Conservation (phyloP, 2,797 vertebrate species). For the Sebastes taczanowskii region DNA sequence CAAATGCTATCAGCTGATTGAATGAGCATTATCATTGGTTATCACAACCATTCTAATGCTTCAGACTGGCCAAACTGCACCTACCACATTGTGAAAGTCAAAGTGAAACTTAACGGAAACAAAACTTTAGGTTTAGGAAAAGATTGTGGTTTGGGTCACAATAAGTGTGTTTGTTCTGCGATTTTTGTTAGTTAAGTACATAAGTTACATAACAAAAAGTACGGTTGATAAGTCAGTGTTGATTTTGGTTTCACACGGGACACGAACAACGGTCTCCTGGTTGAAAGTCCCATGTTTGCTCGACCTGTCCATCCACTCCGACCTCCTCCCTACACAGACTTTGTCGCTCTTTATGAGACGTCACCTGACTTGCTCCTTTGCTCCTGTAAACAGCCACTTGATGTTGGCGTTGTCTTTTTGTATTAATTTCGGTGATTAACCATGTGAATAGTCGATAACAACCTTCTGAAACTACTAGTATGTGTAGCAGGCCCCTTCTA, state of each 20-base stretch:
- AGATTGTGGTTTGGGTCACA: background rate
- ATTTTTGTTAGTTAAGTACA: too few relatives aligned
- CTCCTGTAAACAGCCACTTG: background rate
- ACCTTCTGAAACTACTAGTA: background rate
- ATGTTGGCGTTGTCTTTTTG: background rate
- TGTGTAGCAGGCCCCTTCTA: background rate
- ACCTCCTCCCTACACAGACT: background rate
- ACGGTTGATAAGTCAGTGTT: too few relatives aligned
- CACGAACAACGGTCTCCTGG: background rate
- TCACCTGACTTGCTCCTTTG: background rate
- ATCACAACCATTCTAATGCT: background rate
- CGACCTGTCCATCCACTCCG: fast-evolving
- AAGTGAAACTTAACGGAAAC: background rate
- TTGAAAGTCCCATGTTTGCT: fast-evolving
- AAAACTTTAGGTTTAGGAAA: background rate
- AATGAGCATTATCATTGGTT: background rate
- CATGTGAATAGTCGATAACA: background rate
- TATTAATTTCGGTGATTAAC: background rate
- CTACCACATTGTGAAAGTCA: background rate
- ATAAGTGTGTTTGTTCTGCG: background rate
- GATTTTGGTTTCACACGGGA: background rate
- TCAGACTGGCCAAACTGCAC: background rate
- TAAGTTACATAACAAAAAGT: too few relatives aligned
- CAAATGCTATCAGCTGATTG: background rate
- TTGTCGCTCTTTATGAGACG: background rate